Base-by-base conservation (phyloP, 2,113 vertebrate species). In the Rhadina sibilatrix region DNA sequence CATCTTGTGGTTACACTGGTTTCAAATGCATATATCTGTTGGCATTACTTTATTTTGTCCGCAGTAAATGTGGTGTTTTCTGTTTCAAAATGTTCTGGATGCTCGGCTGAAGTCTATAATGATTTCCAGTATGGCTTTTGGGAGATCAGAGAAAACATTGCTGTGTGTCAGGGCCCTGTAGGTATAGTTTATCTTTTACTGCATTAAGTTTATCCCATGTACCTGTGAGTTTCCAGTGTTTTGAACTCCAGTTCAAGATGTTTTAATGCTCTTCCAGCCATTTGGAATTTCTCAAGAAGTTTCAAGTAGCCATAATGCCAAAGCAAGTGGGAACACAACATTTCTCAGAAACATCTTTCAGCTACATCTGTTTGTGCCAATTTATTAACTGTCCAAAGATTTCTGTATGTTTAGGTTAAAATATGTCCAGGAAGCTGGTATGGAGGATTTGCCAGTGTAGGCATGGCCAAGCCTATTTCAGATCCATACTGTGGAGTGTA, bases 1-100 rank as follows among this genome's bases (percentile, higher is more conserved):
- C 98, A 98, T 98, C 98, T 98, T 97, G 98, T 98, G 98, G 98
- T 92, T 87, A 84, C n/a, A 80, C 22, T 83, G 59, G 86, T 88
- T 94, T 95, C 31, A 74, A 40, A 79, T 70, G 14, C 4, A 9
- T 6, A 0, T 85, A 18, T 66, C 52, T 59, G n/a, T 66, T n/a
- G 31, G 18, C 14, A 15, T 46, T 50, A 15, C 57, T 94, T 83
- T 35, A 12, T 89, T 91, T 82, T 83, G 31, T 40, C 44, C 31
- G 30, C 44, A 27, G 24, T 46, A 74, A 76, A 15, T 0, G 0
- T 21, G 30, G 35, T 54, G n/a, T 77, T 94, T 87, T 54, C 42
- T 52, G 7, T 60, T 93, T 89, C 22, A 91, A 75, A 75, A 65
- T 46, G 23, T 53, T 69, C 27, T 20, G 31, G 24, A 37, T 64